These are phyloP conservation scores for Anodontia alba DNA, from an alignment of 2,888 invertebrate genomes.

Conservation along the genomic window DNA sequence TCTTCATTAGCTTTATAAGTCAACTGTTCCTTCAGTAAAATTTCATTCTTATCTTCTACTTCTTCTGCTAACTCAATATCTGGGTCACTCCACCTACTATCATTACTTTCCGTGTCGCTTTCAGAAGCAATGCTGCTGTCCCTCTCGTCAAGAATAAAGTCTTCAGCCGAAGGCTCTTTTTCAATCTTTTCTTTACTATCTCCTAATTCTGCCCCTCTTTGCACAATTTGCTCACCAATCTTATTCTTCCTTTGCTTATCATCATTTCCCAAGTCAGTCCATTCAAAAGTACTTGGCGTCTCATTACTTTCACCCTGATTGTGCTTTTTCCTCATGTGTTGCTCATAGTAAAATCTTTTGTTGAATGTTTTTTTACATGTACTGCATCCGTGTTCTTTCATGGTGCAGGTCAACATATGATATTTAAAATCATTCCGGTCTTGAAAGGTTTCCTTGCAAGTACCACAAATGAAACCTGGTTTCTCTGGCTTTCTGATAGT, in stretches of 20 bases:
- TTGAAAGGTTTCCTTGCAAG: neutral
- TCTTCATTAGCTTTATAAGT: no score
- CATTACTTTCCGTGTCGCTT: no score
- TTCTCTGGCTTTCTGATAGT: neutral
- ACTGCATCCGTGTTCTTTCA: neutral
- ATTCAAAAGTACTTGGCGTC: no score
- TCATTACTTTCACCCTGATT: neutral
- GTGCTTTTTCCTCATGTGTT: constrained; percentile 6
- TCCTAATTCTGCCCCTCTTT: no score
- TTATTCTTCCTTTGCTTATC: no score
- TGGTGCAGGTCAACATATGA: neutral
- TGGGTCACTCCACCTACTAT: constrained; percentile 3
- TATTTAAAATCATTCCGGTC: no score
- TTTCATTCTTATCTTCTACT: neutral
- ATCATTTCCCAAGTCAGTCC: no score
- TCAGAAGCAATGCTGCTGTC: neutral
- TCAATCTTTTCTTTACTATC: no score
- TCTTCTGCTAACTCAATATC: constrained; percentile 4
- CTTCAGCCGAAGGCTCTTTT: no score
- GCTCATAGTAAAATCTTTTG: constrained; percentile 11
- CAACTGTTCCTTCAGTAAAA: no score
- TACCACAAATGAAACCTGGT: neutral
- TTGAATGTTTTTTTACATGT: constrained; percentile 11
- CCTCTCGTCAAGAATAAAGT: no score
- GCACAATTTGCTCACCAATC: no score